phyloP scores from a whole-genome alignment of 2,797 vertebrate species.

The Sciaenops ocellatus region DNA sequence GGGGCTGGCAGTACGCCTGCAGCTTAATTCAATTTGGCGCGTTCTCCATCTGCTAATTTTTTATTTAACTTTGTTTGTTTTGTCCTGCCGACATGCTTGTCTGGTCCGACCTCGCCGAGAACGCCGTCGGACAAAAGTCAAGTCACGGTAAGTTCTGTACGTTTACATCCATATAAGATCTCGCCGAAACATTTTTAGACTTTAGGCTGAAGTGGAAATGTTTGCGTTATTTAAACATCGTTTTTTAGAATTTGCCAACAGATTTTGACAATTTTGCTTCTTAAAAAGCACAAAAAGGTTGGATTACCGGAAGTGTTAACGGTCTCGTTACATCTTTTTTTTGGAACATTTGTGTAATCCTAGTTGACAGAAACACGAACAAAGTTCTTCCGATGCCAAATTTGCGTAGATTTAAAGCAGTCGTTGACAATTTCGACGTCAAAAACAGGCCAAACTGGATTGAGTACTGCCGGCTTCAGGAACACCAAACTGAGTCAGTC shows the following conservation, averaged over 20 bases:
- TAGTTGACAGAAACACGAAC: not conserved
- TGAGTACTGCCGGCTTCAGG: not conserved
- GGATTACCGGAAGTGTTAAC: not conserved
- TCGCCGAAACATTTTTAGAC: not conserved
- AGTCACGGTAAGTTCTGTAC: not conserved
- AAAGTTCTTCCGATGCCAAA: no score
- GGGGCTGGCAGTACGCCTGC: not conserved
- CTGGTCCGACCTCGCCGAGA: no score
- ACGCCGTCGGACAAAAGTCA: not conserved
- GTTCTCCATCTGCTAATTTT: not conserved
- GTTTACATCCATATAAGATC: not conserved
- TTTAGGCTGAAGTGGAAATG: not conserved
- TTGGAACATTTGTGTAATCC: not conserved
- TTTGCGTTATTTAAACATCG: not conserved
- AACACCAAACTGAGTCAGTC: not conserved
- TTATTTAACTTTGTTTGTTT: not conserved
- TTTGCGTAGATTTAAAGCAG: no score
- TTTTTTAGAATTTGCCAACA: not conserved
- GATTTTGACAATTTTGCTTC: not conserved
- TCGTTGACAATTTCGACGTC: no score
- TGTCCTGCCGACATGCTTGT: not conserved
- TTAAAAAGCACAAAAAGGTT: not conserved
- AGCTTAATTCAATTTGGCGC: not conserved
- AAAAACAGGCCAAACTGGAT: constrained; percentile 17
- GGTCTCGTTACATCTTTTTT: no score